Evolutionary conservation across 2,888 invertebrate genomes (phyloP).

Genomic region (Merodon equestris): DNA sequence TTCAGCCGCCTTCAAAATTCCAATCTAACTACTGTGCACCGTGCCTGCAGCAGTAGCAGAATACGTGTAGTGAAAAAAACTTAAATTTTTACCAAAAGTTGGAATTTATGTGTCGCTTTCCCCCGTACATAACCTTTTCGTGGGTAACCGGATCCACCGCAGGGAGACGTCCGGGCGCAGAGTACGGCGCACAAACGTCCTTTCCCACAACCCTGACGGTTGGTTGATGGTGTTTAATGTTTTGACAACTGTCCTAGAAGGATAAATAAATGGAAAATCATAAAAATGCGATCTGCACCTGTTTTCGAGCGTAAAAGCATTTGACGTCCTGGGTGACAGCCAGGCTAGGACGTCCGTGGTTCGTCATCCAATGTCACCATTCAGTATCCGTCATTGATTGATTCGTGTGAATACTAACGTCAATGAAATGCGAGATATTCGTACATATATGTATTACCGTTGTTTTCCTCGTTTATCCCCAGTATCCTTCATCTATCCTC

Average conservation of each 20-base stretch:
- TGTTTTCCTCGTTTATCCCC: conserved; percentile 29
- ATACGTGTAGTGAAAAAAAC: too few species aligned
- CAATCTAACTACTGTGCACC: too few species aligned
- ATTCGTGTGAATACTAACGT: conserved; percentile 48
- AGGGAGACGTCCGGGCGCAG: neutral
- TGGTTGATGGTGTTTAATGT: conserved; percentile 44
- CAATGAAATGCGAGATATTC: conserved; percentile 40
- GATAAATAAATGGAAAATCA: conserved; percentile 62
- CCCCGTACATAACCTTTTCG: too few species aligned
- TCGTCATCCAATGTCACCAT: too few species aligned
- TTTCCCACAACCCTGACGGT: conserved; percentile 4
- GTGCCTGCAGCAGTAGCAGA: too few species aligned
- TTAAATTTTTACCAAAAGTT: conserved; percentile 38
- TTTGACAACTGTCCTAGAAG: conserved; percentile 59
- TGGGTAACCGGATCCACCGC: neutral
- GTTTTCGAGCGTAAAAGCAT: conserved; percentile 12
- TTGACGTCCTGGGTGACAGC: neutral
- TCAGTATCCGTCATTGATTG: conserved; percentile 18
- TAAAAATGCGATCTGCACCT: conserved; percentile 53
- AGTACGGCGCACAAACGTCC: neutral
- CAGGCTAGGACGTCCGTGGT: neutral
- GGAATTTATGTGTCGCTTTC: conserved; percentile 5
- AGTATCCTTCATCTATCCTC: conserved; percentile 31
- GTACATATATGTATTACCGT: conserved; percentile 4
- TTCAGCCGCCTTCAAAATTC: conserved; percentile 26